A percentile compares a stretch with the other conserved stretches of the same genome.
phyloP scores from a whole-genome alignment of 2,797 vertebrate genomes.

The Amazona finschi region DNA sequence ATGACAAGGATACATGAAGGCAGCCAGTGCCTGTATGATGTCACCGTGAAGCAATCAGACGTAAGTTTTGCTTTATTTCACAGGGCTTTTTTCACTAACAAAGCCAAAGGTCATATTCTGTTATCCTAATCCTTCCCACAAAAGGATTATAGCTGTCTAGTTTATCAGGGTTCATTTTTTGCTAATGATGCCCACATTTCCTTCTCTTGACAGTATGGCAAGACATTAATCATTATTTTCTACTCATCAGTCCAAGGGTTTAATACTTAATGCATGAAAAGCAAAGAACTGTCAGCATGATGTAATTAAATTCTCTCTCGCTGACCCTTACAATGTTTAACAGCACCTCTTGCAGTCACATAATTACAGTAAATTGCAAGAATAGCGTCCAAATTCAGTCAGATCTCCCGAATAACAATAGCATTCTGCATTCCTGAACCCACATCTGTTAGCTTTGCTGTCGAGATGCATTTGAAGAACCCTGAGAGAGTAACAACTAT shows the following conservation, averaged over 20 bases:
- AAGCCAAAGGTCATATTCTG: conserved; percentile 4
- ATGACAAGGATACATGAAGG: neutral
- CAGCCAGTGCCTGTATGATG: neutral
- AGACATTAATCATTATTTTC: conserved; percentile 36
- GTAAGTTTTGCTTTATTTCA: conserved; percentile 22
- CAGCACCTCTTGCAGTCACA: neutral
- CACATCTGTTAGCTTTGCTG: neutral
- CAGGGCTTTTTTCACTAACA: neutral
- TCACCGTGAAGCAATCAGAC: conserved; percentile 1
- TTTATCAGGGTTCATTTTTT: conserved; percentile 4
- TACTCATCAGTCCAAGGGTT: neutral
- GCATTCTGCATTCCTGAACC: neutral
- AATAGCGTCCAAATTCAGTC: neutral
- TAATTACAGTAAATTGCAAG: conserved; percentile 26
- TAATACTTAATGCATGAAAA: neutral
- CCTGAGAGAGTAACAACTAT: neutral
- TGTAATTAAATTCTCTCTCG: conserved; percentile 18
- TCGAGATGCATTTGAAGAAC: neutral
- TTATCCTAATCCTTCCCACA: neutral
- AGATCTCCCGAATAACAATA: neutral
- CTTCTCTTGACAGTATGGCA: neutral
- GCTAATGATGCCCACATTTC: neutral
- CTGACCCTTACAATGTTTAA: neutral
- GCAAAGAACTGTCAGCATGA: conserved; percentile 9
- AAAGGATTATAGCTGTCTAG: conserved; percentile 5